phyloP scores from a whole-genome alignment of 2,888 invertebrate genomes.

The Drosophila borealis region DNA sequence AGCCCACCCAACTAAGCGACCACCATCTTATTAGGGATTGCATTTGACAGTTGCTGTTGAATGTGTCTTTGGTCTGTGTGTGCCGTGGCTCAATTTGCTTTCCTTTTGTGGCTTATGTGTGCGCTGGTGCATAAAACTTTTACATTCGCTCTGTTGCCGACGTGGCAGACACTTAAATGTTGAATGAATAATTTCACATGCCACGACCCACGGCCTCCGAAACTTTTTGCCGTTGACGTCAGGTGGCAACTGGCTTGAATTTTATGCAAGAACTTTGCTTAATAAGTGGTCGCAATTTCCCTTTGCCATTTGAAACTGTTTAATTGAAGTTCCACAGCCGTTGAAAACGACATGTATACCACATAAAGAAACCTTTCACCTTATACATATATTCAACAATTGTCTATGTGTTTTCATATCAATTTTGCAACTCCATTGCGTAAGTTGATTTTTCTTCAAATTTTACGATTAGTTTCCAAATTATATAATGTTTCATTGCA shows the following conservation, averaged over 20 bases:
- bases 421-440: no score
- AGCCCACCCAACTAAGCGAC: neutral
- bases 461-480: no score
- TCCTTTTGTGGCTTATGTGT: conserved; percentile 56
- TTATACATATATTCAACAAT: no score
- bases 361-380: no score
- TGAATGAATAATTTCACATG: conserved; percentile 78
- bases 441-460: no score
- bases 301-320: conserved; percentile 38
- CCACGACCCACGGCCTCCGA: conserved; percentile 45
- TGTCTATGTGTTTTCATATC: no score
- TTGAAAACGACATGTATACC: neutral
- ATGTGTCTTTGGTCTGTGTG: conserved; percentile 28
- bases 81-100: conserved; percentile 32
- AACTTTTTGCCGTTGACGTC: conserved; percentile 61
- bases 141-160: conserved; percentile 61
- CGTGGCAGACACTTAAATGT: conserved; percentile 69
- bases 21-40: conserved; percentile 33
- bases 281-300: conserved; percentile 49
- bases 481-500: no score
- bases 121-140: conserved; percentile 67
- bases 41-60: conserved; percentile 47
- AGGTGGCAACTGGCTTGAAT: conserved; percentile 39
- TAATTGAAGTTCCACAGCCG: conserved; percentile 45
- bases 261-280: conserved; percentile 55